A percentile compares a stretch with the other conserved stretches of the same genome.
phyloP scores from a whole-genome alignment of 2,113 vertebrate genomes.

The Henicopernis longicauda region DNA sequence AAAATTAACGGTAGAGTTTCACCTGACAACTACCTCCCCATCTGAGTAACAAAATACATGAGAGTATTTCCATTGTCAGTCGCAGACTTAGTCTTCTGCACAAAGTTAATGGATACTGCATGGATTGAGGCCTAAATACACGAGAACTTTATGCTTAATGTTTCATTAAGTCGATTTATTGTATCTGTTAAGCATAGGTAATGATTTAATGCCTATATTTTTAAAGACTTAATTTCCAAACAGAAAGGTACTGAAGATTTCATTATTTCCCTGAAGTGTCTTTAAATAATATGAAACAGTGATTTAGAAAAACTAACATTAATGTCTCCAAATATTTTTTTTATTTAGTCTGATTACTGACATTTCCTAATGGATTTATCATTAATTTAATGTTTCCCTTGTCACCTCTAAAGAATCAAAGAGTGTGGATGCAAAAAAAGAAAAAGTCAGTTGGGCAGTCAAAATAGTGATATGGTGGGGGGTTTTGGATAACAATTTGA shows the following conservation, averaged over 20 bases:
- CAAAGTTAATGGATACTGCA: background rate
- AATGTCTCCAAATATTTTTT: background rate
- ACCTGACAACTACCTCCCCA: background rate
- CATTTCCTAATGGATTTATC: background rate
- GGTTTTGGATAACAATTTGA: background rate
- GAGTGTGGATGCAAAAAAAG: background rate
- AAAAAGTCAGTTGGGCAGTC: background rate
- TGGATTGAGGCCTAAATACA: background rate
- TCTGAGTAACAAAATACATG: background rate
- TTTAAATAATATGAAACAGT: background rate
- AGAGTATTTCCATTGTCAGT: background rate
- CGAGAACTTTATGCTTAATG: background rate
- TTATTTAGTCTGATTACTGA: background rate
- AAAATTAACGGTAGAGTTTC: background rate
- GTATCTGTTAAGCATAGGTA: background rate
- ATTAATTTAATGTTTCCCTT: background rate
- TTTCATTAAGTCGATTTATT: background rate
- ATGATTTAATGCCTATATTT: background rate
- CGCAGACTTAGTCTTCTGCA: background rate
- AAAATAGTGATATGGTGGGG: background rate
- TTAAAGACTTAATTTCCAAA: background rate
- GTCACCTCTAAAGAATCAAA: background rate
- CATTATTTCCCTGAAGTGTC: background rate
- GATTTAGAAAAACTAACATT: background rate
- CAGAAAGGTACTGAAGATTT: background rate